phyloP scores from a whole-genome alignment of 2,888 invertebrate species.

The Netelia melanura region DNA sequence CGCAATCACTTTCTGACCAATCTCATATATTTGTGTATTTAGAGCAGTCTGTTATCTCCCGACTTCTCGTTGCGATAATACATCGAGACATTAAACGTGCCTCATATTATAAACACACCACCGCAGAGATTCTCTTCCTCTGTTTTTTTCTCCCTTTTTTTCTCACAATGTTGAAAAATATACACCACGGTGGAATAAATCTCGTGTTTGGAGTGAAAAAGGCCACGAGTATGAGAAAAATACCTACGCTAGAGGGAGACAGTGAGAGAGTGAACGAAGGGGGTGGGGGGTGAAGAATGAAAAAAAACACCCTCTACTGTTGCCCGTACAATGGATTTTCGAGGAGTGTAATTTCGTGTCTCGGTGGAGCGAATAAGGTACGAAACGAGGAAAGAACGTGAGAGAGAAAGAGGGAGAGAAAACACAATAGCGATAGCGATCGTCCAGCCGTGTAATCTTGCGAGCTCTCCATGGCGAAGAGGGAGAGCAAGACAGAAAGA shows the following conservation, averaged over 20 bases:
- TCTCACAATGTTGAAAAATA: constrained; percentile 16
- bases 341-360: constrained; percentile 77
- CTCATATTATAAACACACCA: neutral
- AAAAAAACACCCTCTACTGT: constrained; percentile 20
- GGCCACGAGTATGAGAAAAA: constrained; percentile 14
- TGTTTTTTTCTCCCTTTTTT: neutral
- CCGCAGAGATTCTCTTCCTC: constrained; percentile 2
- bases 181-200: neutral
- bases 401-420: constrained; percentile 25
- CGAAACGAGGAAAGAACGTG: neutral
- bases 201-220: constrained; percentile 8
- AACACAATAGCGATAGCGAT: constrained; percentile 76
- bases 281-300: constrained; percentile 28
- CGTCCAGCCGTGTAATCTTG: constrained; percentile 76
- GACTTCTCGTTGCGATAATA: constrained; percentile 13
- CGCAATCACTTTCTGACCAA: neutral
- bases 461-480: constrained; percentile 6
- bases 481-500: constrained; percentile 15
- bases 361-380: constrained; percentile 50
- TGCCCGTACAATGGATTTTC: constrained; percentile 77
- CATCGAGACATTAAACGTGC: constrained; percentile 15
- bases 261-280: constrained; percentile 66
- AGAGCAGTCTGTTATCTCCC: constrained; percentile 21
- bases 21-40: neutral
- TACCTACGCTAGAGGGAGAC: constrained; percentile 36